A percentile compares a stretch with the other conserved stretches of the same genome.
Conservation (phyloP, 2,797 vertebrate genomes). For the Apogon talboti region DNA sequence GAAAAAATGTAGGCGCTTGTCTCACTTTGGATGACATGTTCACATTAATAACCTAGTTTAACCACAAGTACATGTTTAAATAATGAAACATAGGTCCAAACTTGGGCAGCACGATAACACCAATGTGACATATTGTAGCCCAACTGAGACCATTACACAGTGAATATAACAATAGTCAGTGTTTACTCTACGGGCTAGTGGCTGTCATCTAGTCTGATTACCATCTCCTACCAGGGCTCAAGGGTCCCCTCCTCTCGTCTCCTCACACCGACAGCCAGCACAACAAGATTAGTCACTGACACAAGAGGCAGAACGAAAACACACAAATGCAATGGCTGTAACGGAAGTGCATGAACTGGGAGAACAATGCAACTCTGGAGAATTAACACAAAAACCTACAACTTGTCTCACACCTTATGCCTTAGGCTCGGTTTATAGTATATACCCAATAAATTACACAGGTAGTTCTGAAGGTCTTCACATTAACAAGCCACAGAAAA, state of each 20-base stretch:
- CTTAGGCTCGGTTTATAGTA: neutral
- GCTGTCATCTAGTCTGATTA: conserved; percentile 73
- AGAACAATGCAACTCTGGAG: conserved; percentile 12
- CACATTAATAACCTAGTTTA: conserved; percentile 7
- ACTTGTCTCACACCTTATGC: neutral
- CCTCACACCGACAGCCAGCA: conserved; percentile 52
- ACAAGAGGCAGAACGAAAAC: conserved; percentile 34
- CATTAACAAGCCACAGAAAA: neutral
- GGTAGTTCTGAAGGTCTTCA: too few species aligned
- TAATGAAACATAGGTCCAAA: neutral
- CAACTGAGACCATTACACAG: conserved; percentile 44
- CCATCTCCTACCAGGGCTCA: conserved; percentile 66
- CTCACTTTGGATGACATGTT: conserved; percentile 10
- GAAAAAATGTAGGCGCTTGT: conserved; percentile 9
- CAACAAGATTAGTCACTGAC: conserved; percentile 60
- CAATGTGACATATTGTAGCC: conserved; percentile 40
- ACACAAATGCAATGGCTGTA: conserved; percentile 33
- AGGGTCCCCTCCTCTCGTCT: conserved; percentile 63
- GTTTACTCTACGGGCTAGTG: conserved; percentile 61
- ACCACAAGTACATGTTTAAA: neutral
- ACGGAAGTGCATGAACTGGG: conserved; percentile 30
- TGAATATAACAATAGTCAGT: conserved; percentile 55
- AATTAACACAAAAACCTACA: conserved; percentile 6
- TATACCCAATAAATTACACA: too few species aligned
- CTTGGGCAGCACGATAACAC: conserved; percentile 17